Evolutionary conservation across 2,113 vertebrate genomes (phyloP).

Genomic region (Xiphophorus hellerii): DNA sequence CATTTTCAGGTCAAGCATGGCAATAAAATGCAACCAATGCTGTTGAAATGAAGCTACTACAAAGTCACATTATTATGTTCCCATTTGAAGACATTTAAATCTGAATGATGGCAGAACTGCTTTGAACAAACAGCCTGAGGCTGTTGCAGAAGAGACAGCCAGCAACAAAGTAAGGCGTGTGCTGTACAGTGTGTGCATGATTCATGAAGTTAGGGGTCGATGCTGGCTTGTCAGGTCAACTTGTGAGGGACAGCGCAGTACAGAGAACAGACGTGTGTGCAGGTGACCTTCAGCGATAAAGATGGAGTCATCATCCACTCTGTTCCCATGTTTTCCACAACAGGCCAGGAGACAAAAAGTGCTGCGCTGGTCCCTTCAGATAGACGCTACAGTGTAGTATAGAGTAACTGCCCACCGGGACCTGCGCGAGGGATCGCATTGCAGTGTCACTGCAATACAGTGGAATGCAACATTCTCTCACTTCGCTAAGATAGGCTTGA

Average conservation of each 20-base stretch:
- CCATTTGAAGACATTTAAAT: not conserved
- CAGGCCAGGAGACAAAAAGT: conserved; percentile 53
- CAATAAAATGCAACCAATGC: not conserved
- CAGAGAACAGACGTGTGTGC: conserved; percentile 58
- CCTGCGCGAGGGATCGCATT: conserved; percentile 66
- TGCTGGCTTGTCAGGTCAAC: conserved; percentile 65
- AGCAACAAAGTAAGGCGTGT: conserved; percentile 29
- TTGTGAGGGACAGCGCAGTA: conserved; percentile 52
- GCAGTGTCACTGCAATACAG: conserved; percentile 73
- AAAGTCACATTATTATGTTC: conserved; percentile 1
- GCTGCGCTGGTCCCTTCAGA: conserved; percentile 67
- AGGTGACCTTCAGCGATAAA: conserved; percentile 73
- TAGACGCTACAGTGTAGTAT: conserved; percentile 57
- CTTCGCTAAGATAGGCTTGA: conserved; percentile 18
- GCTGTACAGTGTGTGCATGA: conserved; percentile 55
- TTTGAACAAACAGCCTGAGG: not conserved
- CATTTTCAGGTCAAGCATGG: not conserved
- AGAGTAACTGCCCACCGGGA: conserved; percentile 64
- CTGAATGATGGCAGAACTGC: not conserved
- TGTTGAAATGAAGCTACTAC: conserved; percentile 1
- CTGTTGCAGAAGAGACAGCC: conserved; percentile 24
- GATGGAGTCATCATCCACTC: conserved; percentile 64
- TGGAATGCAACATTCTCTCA: conserved; percentile 53
- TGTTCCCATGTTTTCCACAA: conserved; percentile 60
- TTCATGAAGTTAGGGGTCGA: conserved; percentile 71